Base-by-base conservation (phyloP, 2,888 invertebrate species). In the Epicampocera succincta region DNA sequence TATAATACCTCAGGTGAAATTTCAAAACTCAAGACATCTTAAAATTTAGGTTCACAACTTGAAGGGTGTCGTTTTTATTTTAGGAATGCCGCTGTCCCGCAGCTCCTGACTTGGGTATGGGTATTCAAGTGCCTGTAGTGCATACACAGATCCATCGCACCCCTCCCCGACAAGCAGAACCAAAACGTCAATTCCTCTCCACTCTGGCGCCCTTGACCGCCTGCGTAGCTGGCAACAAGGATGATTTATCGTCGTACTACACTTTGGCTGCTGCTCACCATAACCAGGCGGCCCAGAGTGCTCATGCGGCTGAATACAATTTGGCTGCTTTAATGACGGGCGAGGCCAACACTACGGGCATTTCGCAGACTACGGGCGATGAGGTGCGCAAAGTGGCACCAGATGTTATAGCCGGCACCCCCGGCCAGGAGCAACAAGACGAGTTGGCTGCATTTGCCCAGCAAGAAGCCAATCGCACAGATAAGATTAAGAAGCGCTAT, bases 381-480 rank as follows among this genome's bases (percentile, higher is more conserved):
- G 92, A 92, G 83, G 87, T 87, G 4, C 87, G 90, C n/a, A 91
- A 92, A 86, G 92, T 92, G 3, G 94, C 95, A 0, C 96, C 96
- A 0, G 96, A 96, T 87, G 95, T 96, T 0, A 93, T 96, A 12
- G 95, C 95, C 58, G 96, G 91, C 2, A 91, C 91, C 2, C 89
- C 88, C 87, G 93, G 93, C 0, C 92, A 92, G 38, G 93, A 93
- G 48, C 93, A 94, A 13, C 93, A 94, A 42, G 96, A 97, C 86
- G 96, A 97, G 56, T 89, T 97, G 46, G 95, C 95, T 0, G 95
- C 95, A 61, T 97, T 97, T 87, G 97, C 96, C 0, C 95, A 96
- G 85, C 96, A 96, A 80, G 95, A 96, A 84, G 95, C 95, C 0
- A 94, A 95, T 3, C 92, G 97, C 48, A 96, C 96, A 4, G 97